A percentile compares a stretch with the other conserved stretches of the same genome.
Evolutionary conservation across 2,888 invertebrate genomes (phyloP).

Genomic region (Pammene aurita): DNA sequence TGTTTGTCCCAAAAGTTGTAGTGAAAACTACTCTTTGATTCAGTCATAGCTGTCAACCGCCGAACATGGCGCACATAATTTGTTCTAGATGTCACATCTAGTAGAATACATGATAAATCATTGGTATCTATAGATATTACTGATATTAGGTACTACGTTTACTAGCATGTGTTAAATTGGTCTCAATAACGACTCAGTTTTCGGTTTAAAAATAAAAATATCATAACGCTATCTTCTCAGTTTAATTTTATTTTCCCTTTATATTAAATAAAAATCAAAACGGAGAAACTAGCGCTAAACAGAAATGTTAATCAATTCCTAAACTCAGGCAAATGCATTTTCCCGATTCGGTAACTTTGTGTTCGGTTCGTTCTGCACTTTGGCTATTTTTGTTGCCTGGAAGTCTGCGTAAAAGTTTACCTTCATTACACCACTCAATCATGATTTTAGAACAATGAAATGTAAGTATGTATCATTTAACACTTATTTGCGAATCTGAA

Average conservation of each 20-base stretch:
- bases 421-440: constrained; percentile 28
- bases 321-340: constrained; percentile 76
- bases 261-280: neutral
- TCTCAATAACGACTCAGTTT: no score
- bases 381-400: constrained; percentile 58
- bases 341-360: constrained; percentile 60
- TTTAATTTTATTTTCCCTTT: neutral
- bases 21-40: no score
- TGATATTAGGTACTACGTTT: no score
- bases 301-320: constrained; percentile 53
- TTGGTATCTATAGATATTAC: no score
- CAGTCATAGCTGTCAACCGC: no score
- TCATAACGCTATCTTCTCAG: no score
- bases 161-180: no score
- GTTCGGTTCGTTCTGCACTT: constrained; percentile 49
- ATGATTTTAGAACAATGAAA: constrained; percentile 22
- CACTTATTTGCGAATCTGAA: neutral
- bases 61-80: no score
- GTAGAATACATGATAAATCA: no score
- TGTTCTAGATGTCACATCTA: no score
- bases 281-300: neutral
- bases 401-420: constrained; percentile 36
- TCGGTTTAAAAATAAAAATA: no score
- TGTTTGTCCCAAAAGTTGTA: no score
- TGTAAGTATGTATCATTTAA: constrained; percentile 1